Percentiles rank a stretch among this genome's conserved stretches.
Conservation (phyloP, 1,140 invertebrate genomes). For the Temnothorax longispinosus region DNA sequence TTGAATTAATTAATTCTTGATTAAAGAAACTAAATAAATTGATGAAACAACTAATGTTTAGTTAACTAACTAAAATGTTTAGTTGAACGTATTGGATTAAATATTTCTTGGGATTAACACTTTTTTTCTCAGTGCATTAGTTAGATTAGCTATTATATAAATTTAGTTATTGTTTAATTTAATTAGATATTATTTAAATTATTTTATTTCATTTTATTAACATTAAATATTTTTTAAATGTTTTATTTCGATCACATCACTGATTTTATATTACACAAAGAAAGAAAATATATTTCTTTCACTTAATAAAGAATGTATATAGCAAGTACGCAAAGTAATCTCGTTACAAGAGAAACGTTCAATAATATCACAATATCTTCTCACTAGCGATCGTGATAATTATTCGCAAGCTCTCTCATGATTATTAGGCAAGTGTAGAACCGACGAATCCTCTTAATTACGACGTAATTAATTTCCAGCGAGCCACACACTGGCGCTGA, state of each 20-base stretch:
- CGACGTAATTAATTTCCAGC: neutral
- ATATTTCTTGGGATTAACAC: no score
- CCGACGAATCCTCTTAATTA: neutral
- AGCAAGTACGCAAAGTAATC: neutral
- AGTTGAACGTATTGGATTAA: no score
- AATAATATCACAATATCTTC: neutral
- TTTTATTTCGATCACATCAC: neutral
- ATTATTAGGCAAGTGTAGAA: neutral
- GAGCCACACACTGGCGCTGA: neutral
- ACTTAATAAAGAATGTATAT: neutral
- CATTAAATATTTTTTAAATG: neutral
- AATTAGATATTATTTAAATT: neutral
- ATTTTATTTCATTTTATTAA: constrained; percentile 3
- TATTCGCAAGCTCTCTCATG: neutral
- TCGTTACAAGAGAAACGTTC: neutral
- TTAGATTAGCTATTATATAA: neutral
- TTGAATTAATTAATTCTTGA: no score
- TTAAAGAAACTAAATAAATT: no score
- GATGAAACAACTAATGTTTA: no score
- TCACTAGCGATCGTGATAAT: neutral
- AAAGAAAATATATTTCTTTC: neutral
- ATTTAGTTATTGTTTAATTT: neutral
- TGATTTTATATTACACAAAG: neutral
- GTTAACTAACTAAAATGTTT: no score
- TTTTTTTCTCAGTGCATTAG: no score